Conservation (phyloP, 2,797 vertebrate species). For the Chrosomus eos region DNA sequence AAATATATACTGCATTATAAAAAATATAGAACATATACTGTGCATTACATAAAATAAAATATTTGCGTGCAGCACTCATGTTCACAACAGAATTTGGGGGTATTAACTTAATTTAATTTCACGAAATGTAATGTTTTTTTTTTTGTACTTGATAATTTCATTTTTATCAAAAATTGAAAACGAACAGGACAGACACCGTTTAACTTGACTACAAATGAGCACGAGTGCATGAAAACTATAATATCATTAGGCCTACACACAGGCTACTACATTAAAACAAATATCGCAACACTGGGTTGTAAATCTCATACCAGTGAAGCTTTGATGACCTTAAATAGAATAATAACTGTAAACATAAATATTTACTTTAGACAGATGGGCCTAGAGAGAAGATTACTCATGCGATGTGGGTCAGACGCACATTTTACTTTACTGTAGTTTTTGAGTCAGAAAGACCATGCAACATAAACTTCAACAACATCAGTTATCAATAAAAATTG, state of each 20-base stretch:
- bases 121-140: neutral
- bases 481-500: no score
- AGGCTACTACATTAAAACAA: neutral
- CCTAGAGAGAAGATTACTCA: conserved; percentile 11
- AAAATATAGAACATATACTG: neutral
- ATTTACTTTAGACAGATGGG: conserved; percentile 16
- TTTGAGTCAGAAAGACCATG: neutral
- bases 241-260: neutral
- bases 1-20: neutral
- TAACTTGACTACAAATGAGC: neutral
- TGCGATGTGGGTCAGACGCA: neutral
- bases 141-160: neutral
- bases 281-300: neutral
- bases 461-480: neutral
- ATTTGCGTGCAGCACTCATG: neutral
- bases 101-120: neutral
- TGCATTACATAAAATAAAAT: neutral
- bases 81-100: neutral
- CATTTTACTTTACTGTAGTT: neutral
- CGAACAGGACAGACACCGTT: neutral
- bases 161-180: neutral
- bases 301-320: neutral
- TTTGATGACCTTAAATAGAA: neutral
- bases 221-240: no score
- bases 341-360: conserved; percentile 8